Evolutionary conservation across 1,140 invertebrate species (phyloP), one percentile per base, ranked within the genome.

Genomic region (Cyclina sinensis): DNA sequence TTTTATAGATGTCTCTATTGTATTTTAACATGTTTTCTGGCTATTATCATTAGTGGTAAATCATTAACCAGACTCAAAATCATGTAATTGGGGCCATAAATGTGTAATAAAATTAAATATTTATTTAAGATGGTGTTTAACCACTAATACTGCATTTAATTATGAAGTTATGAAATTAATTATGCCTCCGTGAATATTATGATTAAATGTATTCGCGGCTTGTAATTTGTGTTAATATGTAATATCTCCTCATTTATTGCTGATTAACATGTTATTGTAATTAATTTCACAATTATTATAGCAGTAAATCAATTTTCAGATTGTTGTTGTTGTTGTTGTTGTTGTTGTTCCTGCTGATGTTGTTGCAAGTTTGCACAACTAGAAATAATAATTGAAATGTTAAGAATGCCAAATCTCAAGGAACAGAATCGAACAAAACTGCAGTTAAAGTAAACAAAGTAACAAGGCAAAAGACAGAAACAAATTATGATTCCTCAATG

Each of bases 31-130:
- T 80, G 85, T 79, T 30, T 62, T 30, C 2, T 0, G 74, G 3
- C 76, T 27, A 86, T 87, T 87, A 79, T 87, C 85, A 39, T 87
- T 87, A 87, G 73, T 21, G 43, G 46, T 68, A 43, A 74, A 62
- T 68, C 51, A 80, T 87, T 51, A 87, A 18, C 54, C 30, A 37
- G 51, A 48, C 59, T 87, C 62, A 87, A 87, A 87, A 65, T 80
- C 76, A 24, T 78, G 74, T 87, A 68, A 65, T 35, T 65, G 46
- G 27, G 30, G 85, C 76, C 57, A 87, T 87, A 87, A 87, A 87
- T 80, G 37, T 73, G 82, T 84, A 84, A 74, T 84, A 74, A 54
- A 84, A 73, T 46, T 78, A 87, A 87, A 83, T 83, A 70, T 83
- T 83, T 83, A 70, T 70, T 65, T 62, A 70, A 65, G 59, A 35